Conservation (phyloP, 2,888 invertebrate species). For the Troides oblongomaculatus region DNA sequence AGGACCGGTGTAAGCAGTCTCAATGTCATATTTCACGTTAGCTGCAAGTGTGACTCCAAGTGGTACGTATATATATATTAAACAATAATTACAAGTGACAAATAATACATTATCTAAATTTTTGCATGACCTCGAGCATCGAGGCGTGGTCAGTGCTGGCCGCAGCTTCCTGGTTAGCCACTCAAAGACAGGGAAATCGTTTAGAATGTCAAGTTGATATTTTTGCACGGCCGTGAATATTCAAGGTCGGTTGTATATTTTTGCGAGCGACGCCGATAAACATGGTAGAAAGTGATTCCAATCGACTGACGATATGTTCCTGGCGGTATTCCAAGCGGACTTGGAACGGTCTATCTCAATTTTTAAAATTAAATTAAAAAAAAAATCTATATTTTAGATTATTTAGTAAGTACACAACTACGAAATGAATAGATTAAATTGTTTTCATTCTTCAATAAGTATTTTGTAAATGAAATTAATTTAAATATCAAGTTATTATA, state of each 20-base stretch:
- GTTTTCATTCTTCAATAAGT: too few relatives aligned
- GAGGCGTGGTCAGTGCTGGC: slow-evolving; percentile 66
- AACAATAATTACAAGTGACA: slow-evolving; percentile 24
- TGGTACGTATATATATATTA: background rate
- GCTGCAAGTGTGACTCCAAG: slow-evolving; percentile 2
- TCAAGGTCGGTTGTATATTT: slow-evolving; percentile 69
- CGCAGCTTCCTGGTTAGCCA: slow-evolving; percentile 73
- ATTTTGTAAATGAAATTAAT: too few relatives aligned
- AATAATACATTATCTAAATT: slow-evolving; percentile 32
- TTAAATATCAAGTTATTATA: too few relatives aligned
- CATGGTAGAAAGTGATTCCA: slow-evolving; percentile 71
- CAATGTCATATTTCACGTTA: slow-evolving; percentile 19
- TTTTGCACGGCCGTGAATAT: slow-evolving; percentile 74
- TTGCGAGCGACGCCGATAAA: slow-evolving; percentile 63
- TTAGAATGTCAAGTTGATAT: slow-evolving; percentile 77
- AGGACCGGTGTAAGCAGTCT: slow-evolving; percentile 1
- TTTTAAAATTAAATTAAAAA: too few relatives aligned
- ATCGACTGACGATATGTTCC: slow-evolving; percentile 54
- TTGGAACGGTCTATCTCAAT: slow-evolving; percentile 29
- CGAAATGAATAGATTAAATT: too few relatives aligned
- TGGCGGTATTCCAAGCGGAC: slow-evolving; percentile 62
- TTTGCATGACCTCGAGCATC: slow-evolving; percentile 36
- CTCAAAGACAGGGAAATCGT: slow-evolving; percentile 74
- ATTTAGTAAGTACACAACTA: too few relatives aligned
- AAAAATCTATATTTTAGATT: too few relatives aligned